Evolutionary conservation across 2,888 invertebrate species (phyloP).

Genomic region (Cyclophora albipunctata): DNA sequence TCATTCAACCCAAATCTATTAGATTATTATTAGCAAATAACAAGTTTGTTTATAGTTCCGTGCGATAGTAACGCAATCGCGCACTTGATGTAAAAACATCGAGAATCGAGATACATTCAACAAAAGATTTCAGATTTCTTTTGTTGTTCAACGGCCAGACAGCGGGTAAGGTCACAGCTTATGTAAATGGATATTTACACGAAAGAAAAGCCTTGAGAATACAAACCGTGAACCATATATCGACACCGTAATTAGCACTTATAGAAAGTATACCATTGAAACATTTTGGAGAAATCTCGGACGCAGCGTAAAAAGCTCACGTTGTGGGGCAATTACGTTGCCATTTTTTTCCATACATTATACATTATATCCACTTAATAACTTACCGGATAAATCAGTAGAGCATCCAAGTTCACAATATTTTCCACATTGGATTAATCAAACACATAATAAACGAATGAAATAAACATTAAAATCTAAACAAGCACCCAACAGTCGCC

Average conservation of each 20-base stretch:
- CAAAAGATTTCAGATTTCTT: slow-evolving; percentile 36
- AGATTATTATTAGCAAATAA: slow-evolving; percentile 5
- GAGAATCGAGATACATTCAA: slow-evolving; percentile 26
- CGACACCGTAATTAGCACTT: neutral
- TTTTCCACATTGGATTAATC: slow-evolving; percentile 30
- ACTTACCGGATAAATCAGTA: slow-evolving; percentile 48
- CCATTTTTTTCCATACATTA: slow-evolving; percentile 8
- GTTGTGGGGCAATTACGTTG: slow-evolving; percentile 42
- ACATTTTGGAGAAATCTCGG: slow-evolving; percentile 8
- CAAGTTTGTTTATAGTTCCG: slow-evolving; percentile 1
- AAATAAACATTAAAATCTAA: slow-evolving; percentile 64
- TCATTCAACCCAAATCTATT: slow-evolving; percentile 33
- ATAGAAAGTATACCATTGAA: slow-evolving; percentile 5
- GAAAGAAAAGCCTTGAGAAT: slow-evolving; percentile 2
- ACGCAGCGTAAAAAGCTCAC: slow-evolving; percentile 45
- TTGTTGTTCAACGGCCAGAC: slow-evolving; percentile 35
- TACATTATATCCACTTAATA: slow-evolving; percentile 1
- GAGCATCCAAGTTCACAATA: slow-evolving; percentile 33
- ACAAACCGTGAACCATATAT: neutral
- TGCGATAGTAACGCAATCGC: slow-evolving; percentile 2
- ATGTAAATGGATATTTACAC: slow-evolving; percentile 28
- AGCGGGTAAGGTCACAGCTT: slow-evolving; percentile 43
- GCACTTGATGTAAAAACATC: slow-evolving; percentile 23
- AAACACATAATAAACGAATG: slow-evolving; percentile 51
- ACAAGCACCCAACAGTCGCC: slow-evolving; percentile 70